Evolutionary conservation across 2,888 invertebrate genomes (phyloP), one percentile per base, ranked within the genome.

Genomic region (Lordiphosa andalusiaca): DNA sequence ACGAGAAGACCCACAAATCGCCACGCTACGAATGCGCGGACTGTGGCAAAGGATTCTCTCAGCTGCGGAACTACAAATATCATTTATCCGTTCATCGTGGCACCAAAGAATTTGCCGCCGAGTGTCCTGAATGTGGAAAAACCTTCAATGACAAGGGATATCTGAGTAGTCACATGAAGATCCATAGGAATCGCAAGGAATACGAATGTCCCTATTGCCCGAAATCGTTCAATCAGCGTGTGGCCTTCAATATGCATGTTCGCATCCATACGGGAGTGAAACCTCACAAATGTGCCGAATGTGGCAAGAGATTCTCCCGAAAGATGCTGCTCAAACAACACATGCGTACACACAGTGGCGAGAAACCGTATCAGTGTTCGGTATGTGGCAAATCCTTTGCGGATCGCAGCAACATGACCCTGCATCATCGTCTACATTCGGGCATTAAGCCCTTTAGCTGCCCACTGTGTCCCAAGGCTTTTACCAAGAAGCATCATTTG

Each of bases 221-320:
- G 1, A 95, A 95, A 88, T 93, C 95, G 16, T 96, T 96, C 87
- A 95, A 95, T 88, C 95, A 95, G 87, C 92, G 95, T 33, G 95
- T 96, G 4, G 95, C 95, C 6, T 96, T 95, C 89, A 95, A 95
- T 84, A 95, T 95, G 95, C 95, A 96, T 86, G 93, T 95, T 1
- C 90, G 95, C 59, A 95, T 95, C 58, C 95, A 95, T 83, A 95
- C 95, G 62, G 95, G 95, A 9, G 91, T 95, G 1, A 95, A 95
- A 77, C 95, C 95, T 0, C 95, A 95, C 86, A 93, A 93, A 53
- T 95, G 95, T 83, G 91, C 91, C 3, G 93, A 94, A 62, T 95
- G 95, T 80, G 94, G 94, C 39, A 95, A 95, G 86, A 92, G 94
- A n/a, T 95, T 95, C 86, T 95, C 95, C 0, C 91, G 95, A 30